Conservation (phyloP, 2,113 vertebrate genomes). For the Platysteira castanea region DNA sequence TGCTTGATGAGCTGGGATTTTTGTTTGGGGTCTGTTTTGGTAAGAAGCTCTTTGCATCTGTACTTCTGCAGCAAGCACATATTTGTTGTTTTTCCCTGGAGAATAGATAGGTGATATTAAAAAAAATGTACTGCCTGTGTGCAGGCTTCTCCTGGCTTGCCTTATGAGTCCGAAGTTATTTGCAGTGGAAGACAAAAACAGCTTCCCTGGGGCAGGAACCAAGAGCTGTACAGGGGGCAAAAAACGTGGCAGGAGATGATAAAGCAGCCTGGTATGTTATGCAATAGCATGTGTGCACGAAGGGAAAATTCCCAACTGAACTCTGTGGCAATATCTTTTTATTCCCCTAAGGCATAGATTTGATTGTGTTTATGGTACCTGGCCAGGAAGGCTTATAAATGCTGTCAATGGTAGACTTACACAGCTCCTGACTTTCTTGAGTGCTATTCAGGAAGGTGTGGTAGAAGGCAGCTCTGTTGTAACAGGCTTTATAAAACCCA, state of each 20-base stretch:
- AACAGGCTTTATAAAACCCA: not conserved
- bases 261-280: not conserved
- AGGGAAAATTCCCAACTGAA: not conserved
- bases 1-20: not conserved
- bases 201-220: not conserved
- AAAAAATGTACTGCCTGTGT: not conserved
- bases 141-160: not conserved
- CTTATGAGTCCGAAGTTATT: not conserved
- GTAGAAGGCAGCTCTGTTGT: not conserved
- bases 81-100: not conserved
- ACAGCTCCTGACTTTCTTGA: not conserved
- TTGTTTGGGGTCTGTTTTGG: not conserved
- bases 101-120: not conserved
- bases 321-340: not conserved
- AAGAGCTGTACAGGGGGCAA: not conserved
- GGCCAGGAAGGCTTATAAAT: not conserved
- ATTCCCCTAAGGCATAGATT: not conserved
- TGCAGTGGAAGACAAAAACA: not conserved
- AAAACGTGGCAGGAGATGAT: not conserved
- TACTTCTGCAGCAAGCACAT: not conserved
- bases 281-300: accelerated
- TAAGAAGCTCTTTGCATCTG: not conserved
- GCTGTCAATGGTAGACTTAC: not conserved
- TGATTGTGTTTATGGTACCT: not conserved
- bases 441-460: not conserved